Evolutionary conservation across 2,888 invertebrate species (phyloP).

Genomic region (Galeopsomyia nigrocyanea): DNA sequence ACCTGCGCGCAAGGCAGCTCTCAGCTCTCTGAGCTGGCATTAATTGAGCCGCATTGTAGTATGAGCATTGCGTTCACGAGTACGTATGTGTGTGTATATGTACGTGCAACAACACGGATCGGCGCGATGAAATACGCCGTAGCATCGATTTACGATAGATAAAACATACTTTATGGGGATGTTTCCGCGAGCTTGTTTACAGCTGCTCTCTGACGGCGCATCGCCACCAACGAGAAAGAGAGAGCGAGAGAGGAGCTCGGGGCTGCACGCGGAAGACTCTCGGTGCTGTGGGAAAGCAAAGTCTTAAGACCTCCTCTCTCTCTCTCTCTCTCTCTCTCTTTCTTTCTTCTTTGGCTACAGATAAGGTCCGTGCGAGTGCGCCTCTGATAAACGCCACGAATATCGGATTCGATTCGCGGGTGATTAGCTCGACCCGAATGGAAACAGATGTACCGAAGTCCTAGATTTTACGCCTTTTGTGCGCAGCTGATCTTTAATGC

Average conservation of each 20-base stretch:
- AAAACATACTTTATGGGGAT: conserved; percentile 68
- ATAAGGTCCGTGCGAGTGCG: neutral
- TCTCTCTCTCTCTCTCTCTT: no score
- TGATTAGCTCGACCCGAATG: conserved; percentile 17
- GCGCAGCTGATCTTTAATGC: no score
- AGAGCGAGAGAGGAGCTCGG: conserved; percentile 39
- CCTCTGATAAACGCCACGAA: conserved; percentile 20
- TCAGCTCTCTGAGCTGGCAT: no score
- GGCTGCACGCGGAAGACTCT: conserved; percentile 24
- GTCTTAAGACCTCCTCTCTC: neutral
- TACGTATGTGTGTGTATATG: neutral
- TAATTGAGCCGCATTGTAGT: conserved; percentile 67
- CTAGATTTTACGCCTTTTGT: no score
- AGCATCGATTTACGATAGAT: conserved; percentile 68
- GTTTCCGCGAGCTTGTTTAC: conserved; percentile 65
- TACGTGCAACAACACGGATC: conserved; percentile 2
- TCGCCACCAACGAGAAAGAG: conserved; percentile 30
- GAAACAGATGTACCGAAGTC: no score
- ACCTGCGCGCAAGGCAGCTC: neutral
- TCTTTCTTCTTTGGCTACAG: no score
- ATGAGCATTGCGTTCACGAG: conserved; percentile 53
- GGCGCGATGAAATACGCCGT: conserved; percentile 64
- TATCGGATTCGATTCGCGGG: conserved; percentile 18
- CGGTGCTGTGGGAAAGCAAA: conserved; percentile 39
- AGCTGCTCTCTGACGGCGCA: conserved; percentile 50